Evolutionary conservation across 2,888 invertebrate species (phyloP), one percentile per base, ranked within the genome.

Genomic region (Agriopis aurantiaria): DNA sequence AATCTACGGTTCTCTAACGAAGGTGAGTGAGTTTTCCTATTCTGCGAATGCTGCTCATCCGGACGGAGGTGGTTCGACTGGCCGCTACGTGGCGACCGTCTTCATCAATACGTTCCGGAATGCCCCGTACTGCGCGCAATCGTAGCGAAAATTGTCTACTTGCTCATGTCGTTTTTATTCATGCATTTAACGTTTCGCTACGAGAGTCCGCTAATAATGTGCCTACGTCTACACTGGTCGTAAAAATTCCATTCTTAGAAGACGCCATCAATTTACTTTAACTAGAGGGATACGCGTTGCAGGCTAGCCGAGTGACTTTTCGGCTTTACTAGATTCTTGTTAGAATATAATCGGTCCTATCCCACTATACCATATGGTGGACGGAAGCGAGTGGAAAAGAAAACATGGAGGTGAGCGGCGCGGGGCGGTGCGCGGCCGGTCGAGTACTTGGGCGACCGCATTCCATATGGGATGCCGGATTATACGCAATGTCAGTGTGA

Each of bases 401-500:
- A 93, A 90, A 91, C 86, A 90, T 87, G 89, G 89, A 88, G 89
- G 91, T 85, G 88, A 90, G 89, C 84, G 90, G 86, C 81, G 89
- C 87, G 88, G 86, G 84, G 86, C 76, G 85, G 84, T 83, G 86
- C 84, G 85, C 86, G 83, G 84, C 84, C 86, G 91, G 92, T 85
- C 86, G 85, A 79, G 84, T 85, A 89, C 90, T 83, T 87, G 87
- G 79, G 84, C 93, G 93, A 91, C 93, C 93, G 92, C 94, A 93
- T 94, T 94, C 93, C 93, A 88, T 90, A 88, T 88, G 92, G 90
- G 89, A 91, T 93, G 91, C 91, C 91, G 91, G 93, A 92, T 90
- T 90, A 88, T 88, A 93, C 87, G 92, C 93, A 93, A 93, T 93
- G 93, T 93, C 93, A 93, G 91, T 92, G 90, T 90, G 90, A 89